phyloP scores from a whole-genome alignment of 2,797 vertebrate genomes.

The Sebastes melanostomus region DNA sequence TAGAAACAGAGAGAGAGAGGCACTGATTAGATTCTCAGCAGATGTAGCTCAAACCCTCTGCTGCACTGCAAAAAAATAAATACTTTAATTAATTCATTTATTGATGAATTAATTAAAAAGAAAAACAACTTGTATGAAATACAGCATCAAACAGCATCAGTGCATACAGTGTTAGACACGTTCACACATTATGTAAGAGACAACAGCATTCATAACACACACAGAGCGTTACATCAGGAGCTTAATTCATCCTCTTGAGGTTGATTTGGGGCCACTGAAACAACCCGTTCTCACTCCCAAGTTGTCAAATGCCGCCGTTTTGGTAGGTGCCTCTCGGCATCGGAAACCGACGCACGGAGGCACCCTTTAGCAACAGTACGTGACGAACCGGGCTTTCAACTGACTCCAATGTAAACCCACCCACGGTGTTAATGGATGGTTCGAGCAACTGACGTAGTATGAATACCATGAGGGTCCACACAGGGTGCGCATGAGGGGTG shows the following conservation, averaged over 20 bases:
- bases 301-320: too few species aligned
- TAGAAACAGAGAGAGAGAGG: not conserved
- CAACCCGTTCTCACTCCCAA: too few species aligned
- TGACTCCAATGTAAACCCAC: too few species aligned
- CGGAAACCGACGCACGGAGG: too few species aligned
- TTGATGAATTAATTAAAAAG: not conserved
- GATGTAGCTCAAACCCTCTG: slow-evolving; percentile 19
- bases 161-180: not conserved
- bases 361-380: too few species aligned
- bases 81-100: not conserved
- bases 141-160: not conserved
- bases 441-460: too few species aligned
- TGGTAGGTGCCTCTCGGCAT: too few species aligned
- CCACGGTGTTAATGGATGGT: rapidly evolving
- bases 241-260: not conserved
- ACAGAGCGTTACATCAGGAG: not conserved
- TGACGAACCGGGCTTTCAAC: too few species aligned
- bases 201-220: not conserved
- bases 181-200: not conserved
- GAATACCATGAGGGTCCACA: too few species aligned
- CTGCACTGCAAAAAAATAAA: not conserved
- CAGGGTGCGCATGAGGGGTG: not conserved
- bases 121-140: not conserved
- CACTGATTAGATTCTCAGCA: slow-evolving; percentile 56
- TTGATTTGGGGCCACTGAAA: not conserved